Evolutionary conservation across 2,113 vertebrate genomes (phyloP).

Genomic region (Saimiri boliviensis): DNA sequence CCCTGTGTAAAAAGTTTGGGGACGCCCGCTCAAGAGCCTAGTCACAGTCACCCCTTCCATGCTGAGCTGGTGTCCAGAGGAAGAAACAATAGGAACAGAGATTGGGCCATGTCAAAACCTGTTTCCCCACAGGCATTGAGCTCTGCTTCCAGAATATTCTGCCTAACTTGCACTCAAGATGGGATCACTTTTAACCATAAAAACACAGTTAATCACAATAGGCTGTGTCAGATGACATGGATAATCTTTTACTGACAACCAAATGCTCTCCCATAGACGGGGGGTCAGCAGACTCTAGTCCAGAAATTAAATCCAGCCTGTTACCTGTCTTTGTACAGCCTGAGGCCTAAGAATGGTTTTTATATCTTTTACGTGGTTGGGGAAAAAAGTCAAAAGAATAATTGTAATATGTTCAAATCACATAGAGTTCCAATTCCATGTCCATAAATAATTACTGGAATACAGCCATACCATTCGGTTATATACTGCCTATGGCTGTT

Average conservation of each 20-base stretch:
- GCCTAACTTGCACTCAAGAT: background rate
- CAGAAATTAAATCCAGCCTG: background rate
- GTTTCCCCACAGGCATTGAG: background rate
- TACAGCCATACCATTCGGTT: background rate
- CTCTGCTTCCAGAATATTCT: background rate
- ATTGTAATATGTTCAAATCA: background rate
- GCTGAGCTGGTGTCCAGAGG: background rate
- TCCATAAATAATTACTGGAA: background rate
- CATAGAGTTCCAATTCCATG: background rate
- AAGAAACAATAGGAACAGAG: background rate
- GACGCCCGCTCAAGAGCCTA: background rate
- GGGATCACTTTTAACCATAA: background rate
- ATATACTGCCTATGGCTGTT: rapidly evolving
- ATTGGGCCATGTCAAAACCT: background rate
- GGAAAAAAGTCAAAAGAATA: background rate
- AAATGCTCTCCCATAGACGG: background rate
- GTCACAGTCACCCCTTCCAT: background rate
- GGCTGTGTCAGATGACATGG: background rate
- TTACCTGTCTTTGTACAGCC: background rate
- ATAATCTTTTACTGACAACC: background rate
- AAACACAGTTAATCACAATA: background rate
- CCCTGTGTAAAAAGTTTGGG: too few species aligned
- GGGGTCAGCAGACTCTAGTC: background rate
- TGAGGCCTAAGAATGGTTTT: background rate
- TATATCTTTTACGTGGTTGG: background rate